Percentiles rank a stretch among this genome's conserved stretches.
phyloP scores from a whole-genome alignment of 1,140 invertebrate species.

The Bombus confusus region DNA sequence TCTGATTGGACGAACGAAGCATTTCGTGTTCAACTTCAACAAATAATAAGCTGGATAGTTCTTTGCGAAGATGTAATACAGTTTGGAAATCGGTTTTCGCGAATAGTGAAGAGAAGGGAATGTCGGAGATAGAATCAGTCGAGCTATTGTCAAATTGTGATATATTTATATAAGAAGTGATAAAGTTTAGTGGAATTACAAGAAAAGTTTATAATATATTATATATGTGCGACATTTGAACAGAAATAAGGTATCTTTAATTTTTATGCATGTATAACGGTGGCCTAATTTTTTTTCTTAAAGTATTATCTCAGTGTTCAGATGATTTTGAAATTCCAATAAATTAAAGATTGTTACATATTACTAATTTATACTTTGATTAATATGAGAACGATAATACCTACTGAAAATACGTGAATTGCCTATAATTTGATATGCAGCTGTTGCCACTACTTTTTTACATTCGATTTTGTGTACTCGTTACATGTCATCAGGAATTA shows the following conservation, averaged over 20 bases:
- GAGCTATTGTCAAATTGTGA: constrained; percentile 7
- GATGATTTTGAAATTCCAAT: no score
- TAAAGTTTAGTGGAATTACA: neutral
- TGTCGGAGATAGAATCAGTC: constrained; percentile 5
- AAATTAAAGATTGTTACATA: neutral
- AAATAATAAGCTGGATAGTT: constrained; percentile 4
- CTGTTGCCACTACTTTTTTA: neutral
- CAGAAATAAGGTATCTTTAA: constrained; percentile 3
- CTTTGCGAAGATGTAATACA: constrained; percentile 16
- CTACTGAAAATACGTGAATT: neutral
- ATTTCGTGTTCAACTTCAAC: neutral
- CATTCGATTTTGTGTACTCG: constrained; percentile 10
- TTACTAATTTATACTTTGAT: neutral
- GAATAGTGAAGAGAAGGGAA: constrained; percentile 24
- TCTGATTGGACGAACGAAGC: neutral
- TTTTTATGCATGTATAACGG: constrained; percentile 26
- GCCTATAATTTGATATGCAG: neutral
- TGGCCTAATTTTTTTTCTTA: constrained; percentile 43
- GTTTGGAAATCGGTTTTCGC: constrained; percentile 17
- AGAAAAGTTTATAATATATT: neutral
- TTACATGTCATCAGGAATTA: constrained; percentile 36
- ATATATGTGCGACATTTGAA: neutral
- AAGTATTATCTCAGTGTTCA: neutral
- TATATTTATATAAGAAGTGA: neutral
- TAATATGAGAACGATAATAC: neutral